Base-by-base conservation (phyloP, 2,797 vertebrate genomes). In the Ctenochaetus hawaiiensis region DNA sequence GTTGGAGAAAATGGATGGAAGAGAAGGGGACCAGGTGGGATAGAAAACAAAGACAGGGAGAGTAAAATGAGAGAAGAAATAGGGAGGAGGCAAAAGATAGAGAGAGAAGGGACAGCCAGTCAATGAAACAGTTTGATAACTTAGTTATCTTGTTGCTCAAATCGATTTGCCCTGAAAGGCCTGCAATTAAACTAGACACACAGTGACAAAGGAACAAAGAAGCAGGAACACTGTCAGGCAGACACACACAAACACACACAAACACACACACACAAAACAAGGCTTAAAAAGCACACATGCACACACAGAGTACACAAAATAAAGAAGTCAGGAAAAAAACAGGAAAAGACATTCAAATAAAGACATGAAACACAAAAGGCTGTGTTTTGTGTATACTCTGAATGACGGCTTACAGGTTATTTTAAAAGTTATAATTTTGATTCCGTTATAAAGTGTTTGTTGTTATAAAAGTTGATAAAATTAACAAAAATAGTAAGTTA, bases 51-150 rank as follows among this genome's bases (percentile, higher is more conserved):
- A 72, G 72, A 67, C 4, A 23, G 30, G 60, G 62, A 60, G 54
- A 37, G 65, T 5, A 37, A 62, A 81, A 83, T 65, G 81, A 75
- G 80, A 53, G 52, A 67, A 68, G 71, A 77, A 73, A 66, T 0
- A 39, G 81, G 70, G 69, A 81, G 81, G 54, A 84, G 70, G 72
- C 17, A 78, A 80, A 74, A 83, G 83, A 90, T 57, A 60, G 82
- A 87, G 83, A 87, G 80, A 82, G 77, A 87, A 83, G 71, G 78
- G 86, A 87, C 77, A 91, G 80, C 37, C 81, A 87, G 89, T 93
- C 90, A 93, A 91, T 91, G 82, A 88, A 91, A 87, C 86, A 75
- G 84, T 89, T 91, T 90, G 83, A 92, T 92, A 92, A 93, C 91
- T 92, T 82, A 54, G 91, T 93, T 92, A 92, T 90, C 87, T 86